These are phyloP conservation scores for Furnarius figulus DNA, from an alignment of 2,113 vertebrate genomes.

Conservation along the genomic window DNA sequence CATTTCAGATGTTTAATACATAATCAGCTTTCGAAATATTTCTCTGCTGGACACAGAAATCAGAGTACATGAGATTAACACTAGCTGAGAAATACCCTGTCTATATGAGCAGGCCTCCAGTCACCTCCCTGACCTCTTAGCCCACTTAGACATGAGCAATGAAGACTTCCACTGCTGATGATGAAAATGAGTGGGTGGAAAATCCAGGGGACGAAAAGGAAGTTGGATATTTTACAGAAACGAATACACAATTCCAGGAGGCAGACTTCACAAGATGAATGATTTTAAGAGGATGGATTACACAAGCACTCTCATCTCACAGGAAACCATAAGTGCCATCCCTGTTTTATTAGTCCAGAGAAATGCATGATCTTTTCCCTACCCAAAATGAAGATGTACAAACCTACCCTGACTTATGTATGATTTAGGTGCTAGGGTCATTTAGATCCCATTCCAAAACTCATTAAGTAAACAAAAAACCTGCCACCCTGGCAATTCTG, in stretches of 20 bases:
- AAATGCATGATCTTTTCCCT: not conserved
- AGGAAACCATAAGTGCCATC: not conserved
- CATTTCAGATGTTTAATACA: slow-evolving; percentile 12
- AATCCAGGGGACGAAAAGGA: not conserved
- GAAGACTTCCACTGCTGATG: not conserved
- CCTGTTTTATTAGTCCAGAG: not conserved
- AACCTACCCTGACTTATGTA: not conserved
- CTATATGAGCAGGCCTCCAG: not conserved
- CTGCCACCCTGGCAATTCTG: not conserved
- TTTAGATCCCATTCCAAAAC: not conserved
- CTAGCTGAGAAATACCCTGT: not conserved
- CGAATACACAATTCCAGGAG: not conserved
- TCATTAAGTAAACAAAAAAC: not conserved
- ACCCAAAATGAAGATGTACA: not conserved
- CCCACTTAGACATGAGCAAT: not conserved
- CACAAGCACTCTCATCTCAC: not conserved
- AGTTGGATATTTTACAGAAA: not conserved
- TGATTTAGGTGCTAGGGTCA: not conserved
- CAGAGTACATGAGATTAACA: not conserved
- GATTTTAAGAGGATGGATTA: not conserved
- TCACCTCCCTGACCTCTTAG: not conserved
- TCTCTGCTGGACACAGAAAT: not conserved
- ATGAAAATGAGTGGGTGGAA: not conserved
- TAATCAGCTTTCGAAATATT: slow-evolving; percentile 44
- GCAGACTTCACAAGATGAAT: not conserved